These are phyloP conservation scores for Haplochromis vanheusdeni DNA, from an alignment of 2,113 vertebrate genomes.

Conservation along the genomic window DNA sequence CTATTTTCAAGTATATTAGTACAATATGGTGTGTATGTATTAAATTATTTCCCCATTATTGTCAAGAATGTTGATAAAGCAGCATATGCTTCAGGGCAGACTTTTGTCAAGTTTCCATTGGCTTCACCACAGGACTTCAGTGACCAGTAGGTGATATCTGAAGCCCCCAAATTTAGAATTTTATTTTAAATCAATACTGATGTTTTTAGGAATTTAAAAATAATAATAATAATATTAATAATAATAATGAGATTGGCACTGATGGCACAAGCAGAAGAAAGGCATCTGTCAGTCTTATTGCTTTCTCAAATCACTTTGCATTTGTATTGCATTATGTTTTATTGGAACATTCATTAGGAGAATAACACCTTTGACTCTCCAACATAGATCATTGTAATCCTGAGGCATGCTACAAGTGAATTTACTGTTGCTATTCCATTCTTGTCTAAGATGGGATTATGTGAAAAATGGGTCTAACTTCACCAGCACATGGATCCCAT, in stretches of 20 bases:
- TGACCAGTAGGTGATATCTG: not conserved
- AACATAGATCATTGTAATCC: not conserved
- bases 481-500: not conserved
- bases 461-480: not conserved
- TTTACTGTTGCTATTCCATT: not conserved
- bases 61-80: not conserved
- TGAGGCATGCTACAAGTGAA: not conserved
- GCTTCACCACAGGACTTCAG: not conserved
- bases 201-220: not conserved
- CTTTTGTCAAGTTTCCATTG: not conserved
- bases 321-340: not conserved
- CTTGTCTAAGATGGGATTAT: not conserved
- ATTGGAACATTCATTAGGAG: not conserved
- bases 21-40: not conserved
- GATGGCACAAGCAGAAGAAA: not conserved
- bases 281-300: not conserved
- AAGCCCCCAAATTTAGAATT: not conserved
- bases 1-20: not conserved
- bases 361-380: not conserved
- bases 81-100: not conserved
- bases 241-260: not conserved
- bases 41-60: fast-evolving
- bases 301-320: not conserved
- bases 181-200: not conserved
- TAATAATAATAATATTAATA: not conserved